A percentile compares a stretch with the other conserved stretches of the same genome.
Evolutionary conservation across 92 coral and sea anemone genomes (phyloP).

Genomic region (Porites evermanni): DNA sequence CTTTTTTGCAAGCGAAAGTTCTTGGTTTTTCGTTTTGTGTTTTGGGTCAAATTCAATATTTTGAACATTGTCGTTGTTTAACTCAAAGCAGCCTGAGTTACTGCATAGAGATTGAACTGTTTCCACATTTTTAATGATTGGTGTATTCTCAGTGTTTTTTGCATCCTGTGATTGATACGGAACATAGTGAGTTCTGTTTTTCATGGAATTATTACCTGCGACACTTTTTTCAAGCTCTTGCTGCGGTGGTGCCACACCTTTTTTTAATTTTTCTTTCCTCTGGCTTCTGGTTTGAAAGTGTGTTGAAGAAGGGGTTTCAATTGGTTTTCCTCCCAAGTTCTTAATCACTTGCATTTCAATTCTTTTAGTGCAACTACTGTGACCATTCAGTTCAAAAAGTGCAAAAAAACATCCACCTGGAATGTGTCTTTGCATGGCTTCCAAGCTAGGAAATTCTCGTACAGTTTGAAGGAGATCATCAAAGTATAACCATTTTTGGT

Average conservation of each 20-base stretch:
- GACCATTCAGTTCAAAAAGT: neutral
- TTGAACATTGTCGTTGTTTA: conserved; percentile 25
- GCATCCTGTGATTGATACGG: no score
- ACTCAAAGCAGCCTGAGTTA: conserved; percentile 8
- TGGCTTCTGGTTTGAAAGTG: conserved; percentile 34
- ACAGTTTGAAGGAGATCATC: conserved; percentile 1
- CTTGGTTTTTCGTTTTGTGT: conserved; percentile 21
- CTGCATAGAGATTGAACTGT: neutral
- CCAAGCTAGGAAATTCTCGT: neutral
- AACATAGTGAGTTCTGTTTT: no score
- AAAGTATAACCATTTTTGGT: neutral
- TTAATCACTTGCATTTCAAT: conserved; percentile 2
- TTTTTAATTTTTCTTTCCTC: conserved; percentile 20
- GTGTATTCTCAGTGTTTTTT: no score
- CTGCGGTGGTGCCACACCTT: conserved; percentile 5
- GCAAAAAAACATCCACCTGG: conserved; percentile 39
- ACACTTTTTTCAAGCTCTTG: conserved; percentile 20
- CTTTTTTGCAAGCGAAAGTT: conserved; percentile 3
- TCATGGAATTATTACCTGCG: no score
- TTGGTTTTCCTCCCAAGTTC: conserved; percentile 7
- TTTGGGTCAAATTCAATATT: conserved; percentile 20
- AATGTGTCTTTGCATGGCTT: neutral
- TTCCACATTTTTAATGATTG: no score
- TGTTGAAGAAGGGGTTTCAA: conserved; percentile 7
- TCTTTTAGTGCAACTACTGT: neutral